A percentile compares a stretch with the other conserved stretches of the same genome.
Conservation (phyloP, 2,888 invertebrate species). For the Pyrochroa serraticornis region DNA sequence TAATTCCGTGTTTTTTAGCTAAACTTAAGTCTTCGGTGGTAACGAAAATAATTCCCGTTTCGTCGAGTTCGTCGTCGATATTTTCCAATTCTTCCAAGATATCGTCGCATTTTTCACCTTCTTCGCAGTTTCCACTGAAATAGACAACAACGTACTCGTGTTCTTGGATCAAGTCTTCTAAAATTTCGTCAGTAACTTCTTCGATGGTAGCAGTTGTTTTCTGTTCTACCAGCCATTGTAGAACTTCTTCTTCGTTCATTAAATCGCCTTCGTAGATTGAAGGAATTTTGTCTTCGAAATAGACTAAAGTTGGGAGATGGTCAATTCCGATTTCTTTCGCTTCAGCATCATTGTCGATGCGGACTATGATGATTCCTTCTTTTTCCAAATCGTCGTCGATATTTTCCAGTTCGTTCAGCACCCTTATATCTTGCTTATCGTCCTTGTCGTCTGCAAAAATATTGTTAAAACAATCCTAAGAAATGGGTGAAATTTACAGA, state of each 20-base stretch:
- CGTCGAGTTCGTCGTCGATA: conserved; percentile 91
- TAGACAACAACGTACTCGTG: conserved; percentile 94
- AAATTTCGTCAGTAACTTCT: conserved; percentile 91
- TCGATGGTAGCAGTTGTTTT: conserved; percentile 91
- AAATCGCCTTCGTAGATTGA: conserved; percentile 90
- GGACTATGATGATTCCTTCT: conserved; percentile 88
- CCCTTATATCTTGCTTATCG: conserved; percentile 86
- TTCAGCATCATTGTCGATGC: conserved; percentile 88
- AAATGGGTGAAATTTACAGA: conserved; percentile 72
- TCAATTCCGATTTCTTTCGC: conserved; percentile 91
- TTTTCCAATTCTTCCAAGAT: conserved; percentile 87
- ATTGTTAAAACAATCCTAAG: conserved; percentile 2
- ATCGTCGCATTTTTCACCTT: conserved; percentile 85
- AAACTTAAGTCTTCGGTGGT: conserved; percentile 84
- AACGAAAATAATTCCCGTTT: conserved; percentile 91
- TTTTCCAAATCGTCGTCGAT: conserved; percentile 91
- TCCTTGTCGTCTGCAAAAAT: conserved; percentile 81
- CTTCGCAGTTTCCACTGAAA: conserved; percentile 88
- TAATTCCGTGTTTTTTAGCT: conserved; percentile 86
- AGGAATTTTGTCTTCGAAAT: conserved; percentile 91
- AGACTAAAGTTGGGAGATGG: conserved; percentile 83
- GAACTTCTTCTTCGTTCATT: conserved; percentile 88
- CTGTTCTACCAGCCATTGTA: conserved; percentile 88
- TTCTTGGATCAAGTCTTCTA: conserved; percentile 82
- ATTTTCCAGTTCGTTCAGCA: conserved; percentile 87